Percentiles rank a stretch among this genome's conserved stretches.
phyloP scores from a whole-genome alignment of 1,140 invertebrate species.

The Zaprionus camerounensis region DNA sequence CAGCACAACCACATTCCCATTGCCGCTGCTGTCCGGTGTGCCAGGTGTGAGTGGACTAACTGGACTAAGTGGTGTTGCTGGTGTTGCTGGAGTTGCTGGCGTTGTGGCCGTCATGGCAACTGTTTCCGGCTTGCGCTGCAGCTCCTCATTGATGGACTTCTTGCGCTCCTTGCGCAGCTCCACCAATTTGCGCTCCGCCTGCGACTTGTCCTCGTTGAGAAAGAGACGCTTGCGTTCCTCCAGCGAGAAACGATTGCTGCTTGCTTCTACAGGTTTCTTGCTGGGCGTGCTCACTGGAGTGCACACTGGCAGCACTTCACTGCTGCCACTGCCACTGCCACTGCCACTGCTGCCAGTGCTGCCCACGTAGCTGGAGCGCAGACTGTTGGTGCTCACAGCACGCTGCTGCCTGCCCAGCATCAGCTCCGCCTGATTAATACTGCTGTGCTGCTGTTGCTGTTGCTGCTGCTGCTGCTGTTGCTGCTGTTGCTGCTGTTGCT shows the following conservation, averaged over 20 bases:
- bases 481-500: conserved; percentile 1
- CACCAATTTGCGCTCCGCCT: conserved; percentile 57
- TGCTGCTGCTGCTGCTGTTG: no score
- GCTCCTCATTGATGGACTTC: conserved; percentile 61
- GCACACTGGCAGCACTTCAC: conserved; percentile 33
- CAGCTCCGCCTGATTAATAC: conserved; percentile 63
- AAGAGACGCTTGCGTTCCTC: conserved; percentile 77
- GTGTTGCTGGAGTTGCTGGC: conserved; percentile 15
- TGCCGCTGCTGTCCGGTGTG: conserved; percentile 29
- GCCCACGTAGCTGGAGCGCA: conserved; percentile 59
- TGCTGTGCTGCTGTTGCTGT: conserved; percentile 7
- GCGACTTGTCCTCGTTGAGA: conserved; percentile 64
- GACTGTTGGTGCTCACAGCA: conserved; percentile 61
- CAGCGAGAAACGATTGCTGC: conserved; percentile 61
- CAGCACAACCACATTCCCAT: conserved; percentile 84
- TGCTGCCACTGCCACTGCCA: conserved; percentile 21
- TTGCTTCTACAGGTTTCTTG: conserved; percentile 1
- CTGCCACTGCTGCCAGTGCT: conserved; percentile 14
- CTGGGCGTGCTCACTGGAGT: conserved; percentile 11
- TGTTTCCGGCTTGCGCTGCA: conserved; percentile 46
- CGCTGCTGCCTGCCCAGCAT: conserved; percentile 62
- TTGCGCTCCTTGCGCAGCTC: conserved; percentile 68
- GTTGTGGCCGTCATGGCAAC: conserved; percentile 26
- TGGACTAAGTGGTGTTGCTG: neutral
- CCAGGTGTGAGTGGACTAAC: neutral